Evolutionary conservation across 2,113 vertebrate genomes (phyloP), one percentile per base, ranked within the genome.

Genomic region (Pygoscelis antarcticus): DNA sequence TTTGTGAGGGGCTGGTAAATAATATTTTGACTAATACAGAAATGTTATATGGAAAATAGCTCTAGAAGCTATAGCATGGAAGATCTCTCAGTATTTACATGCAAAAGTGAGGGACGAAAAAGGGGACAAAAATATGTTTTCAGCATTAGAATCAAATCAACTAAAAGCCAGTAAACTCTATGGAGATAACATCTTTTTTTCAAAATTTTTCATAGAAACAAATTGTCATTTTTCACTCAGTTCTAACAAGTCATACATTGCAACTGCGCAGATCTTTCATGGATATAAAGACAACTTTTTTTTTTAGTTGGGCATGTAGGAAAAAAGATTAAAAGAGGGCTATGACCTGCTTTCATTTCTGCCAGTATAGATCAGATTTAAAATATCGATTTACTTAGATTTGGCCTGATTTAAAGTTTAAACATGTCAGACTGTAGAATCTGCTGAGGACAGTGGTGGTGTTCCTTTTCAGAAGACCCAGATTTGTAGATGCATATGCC

Each of bases 361-460:
- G 46, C 46, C 27, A 58, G 42, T 90, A 64, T 62, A 91, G 44
- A 97, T 87, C 87, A 85, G 74, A 83, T 92, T 83, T 88, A 54
- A 90, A 96, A 74, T 88, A 96, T 30, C 4, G 5, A 65, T 88
- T 93, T 96, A 94, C 94, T 93, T 96, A 88, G 78, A 72, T 93
- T 77, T 96, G 83, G 9, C 94, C 90, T 2, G 3, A 47, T 96
- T 92, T 90, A 20, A 83, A 68, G 72, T 46, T 97, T 27, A 55
- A 90, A 38, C 57, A 10, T n/a, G 55, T 20, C n/a, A 71, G 51
- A 42, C 13, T 1, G 1, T 58, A 49, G 55, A 25, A 42, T 29
- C n/a, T 93, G 27, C 87, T 84, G 55, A 89, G 77, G 84, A 49
- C 42, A 62, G 16, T 23, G 68, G 22, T 54, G 81, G 6, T 82